A percentile compares a stretch with the other conserved stretches of the same genome.
phyloP scores from a whole-genome alignment of 2,888 invertebrate genomes.

The Drosophila algonquin region DNA sequence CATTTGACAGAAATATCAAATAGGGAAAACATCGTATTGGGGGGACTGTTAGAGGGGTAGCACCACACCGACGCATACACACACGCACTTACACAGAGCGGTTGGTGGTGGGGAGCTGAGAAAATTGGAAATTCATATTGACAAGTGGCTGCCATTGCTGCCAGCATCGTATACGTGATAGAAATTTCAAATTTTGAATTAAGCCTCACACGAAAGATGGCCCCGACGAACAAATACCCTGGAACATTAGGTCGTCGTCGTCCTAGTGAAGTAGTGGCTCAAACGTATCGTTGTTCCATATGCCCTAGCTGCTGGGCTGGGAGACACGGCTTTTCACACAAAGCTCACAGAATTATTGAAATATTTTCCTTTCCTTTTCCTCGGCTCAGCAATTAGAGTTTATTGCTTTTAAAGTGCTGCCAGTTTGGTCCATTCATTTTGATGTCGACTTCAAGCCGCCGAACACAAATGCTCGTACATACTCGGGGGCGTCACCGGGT shows the following conservation, averaged over 20 bases:
- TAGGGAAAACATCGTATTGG: too few species aligned
- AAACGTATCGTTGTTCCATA: too few species aligned
- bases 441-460: slow-evolving; percentile 6
- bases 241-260: background rate
- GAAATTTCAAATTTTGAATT: slow-evolving; percentile 70
- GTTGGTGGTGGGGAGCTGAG: slow-evolving; percentile 20
- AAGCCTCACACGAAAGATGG: background rate
- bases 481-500: slow-evolving; percentile 15
- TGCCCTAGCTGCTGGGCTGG: background rate
- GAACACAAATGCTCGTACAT: slow-evolving; percentile 4
- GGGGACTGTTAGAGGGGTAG: too few species aligned
- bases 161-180: slow-evolving; percentile 65
- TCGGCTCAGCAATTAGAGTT: slow-evolving; percentile 64
- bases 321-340: slow-evolving; percentile 1
- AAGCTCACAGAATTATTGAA: slow-evolving; percentile 51
- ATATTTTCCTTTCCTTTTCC: slow-evolving; percentile 42
- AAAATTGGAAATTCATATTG: slow-evolving; percentile 78
- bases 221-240: slow-evolving; percentile 21
- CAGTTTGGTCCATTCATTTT: slow-evolving; percentile 22
- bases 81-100: background rate
- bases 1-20: too few species aligned
- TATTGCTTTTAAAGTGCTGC: slow-evolving; percentile 58
- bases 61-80: too few species aligned
- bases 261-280: too few species aligned
- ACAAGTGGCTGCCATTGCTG: slow-evolving; percentile 68